Conservation (phyloP, 1,140 invertebrate species). For the Cydia splendana region DNA sequence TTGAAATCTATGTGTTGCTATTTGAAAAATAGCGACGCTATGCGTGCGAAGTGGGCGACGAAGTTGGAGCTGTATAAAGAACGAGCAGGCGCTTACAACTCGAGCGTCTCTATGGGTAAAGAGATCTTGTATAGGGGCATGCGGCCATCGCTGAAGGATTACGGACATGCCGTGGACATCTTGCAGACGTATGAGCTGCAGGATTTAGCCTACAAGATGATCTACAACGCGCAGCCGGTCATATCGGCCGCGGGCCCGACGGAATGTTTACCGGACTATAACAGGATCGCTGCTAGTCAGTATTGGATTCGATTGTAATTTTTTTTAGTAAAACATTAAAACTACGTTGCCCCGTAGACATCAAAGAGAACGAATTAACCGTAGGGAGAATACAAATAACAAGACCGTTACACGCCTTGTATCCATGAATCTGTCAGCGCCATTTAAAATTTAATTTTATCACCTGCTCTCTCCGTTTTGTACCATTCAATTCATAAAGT, state of each 20-base stretch:
- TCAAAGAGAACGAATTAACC: too few relatives aligned
- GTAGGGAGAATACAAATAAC: too few relatives aligned
- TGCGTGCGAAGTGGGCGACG: conserved; percentile 60
- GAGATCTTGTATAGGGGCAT: conserved; percentile 88
- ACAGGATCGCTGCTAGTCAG: conserved; percentile 82
- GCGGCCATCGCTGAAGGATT: conserved; percentile 83
- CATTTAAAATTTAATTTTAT: too few relatives aligned
- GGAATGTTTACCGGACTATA: conserved; percentile 85
- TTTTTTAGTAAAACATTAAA: not conserved
- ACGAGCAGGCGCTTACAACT: conserved; percentile 87
- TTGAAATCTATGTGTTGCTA: conserved; percentile 70
- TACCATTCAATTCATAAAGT: too few relatives aligned
- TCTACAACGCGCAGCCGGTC: conserved; percentile 87
- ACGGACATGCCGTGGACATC: conserved; percentile 82
- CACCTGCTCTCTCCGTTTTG: too few relatives aligned
- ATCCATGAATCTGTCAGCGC: too few relatives aligned
- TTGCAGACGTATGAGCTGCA: conserved; percentile 76
- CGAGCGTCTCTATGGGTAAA: conserved; percentile 90
- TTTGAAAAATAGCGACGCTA: conserved; percentile 53
- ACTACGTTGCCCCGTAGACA: too few relatives aligned
- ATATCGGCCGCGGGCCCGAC: conserved; percentile 86
- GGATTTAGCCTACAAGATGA: conserved; percentile 82
- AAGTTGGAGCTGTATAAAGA: conserved; percentile 81
- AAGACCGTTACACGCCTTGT: too few relatives aligned
- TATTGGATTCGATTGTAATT: conserved; percentile 79